Conservation (phyloP, 2,888 invertebrate genomes). For the Abscondita cerata region DNA sequence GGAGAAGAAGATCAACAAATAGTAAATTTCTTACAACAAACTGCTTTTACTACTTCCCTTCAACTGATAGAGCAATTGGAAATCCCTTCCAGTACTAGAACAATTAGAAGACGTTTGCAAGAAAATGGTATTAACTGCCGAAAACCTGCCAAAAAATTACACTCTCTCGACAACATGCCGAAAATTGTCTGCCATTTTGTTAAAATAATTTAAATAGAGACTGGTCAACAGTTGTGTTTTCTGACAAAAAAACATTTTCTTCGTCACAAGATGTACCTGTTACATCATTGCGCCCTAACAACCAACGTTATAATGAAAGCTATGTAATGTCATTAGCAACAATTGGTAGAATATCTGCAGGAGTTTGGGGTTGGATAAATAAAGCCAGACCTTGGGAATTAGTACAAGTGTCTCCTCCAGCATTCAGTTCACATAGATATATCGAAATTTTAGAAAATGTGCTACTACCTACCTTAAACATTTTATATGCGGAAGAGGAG, state of each 20-base stretch:
- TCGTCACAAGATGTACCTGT: not conserved
- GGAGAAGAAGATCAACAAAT: not conserved
- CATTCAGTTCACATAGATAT: not conserved
- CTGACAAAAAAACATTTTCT: not conserved
- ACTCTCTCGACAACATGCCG: not conserved
- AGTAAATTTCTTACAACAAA: not conserved
- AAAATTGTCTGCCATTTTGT: not conserved
- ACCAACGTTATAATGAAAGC: too few species aligned
- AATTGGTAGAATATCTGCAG: not conserved
- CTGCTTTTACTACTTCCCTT: too few species aligned
- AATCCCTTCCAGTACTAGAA: not conserved
- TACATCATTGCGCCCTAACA: not conserved
- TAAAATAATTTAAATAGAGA: not conserved
- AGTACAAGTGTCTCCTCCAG: not conserved
- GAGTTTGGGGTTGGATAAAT: not conserved
- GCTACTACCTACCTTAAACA: too few species aligned
- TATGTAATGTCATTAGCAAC: not conserved
- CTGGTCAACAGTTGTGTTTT: not conserved
- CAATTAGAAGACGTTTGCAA: not conserved
- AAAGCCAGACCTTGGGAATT: not conserved
- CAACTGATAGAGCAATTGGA: not conserved
- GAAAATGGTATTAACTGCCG: not conserved
- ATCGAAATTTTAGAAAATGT: conserved; percentile 1
- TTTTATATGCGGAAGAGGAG: not conserved
- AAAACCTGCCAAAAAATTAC: not conserved